A percentile compares a stretch with the other conserved stretches of the same genome.
These are phyloP conservation scores for Ellobium chinense DNA, from an alignment of 2,888 invertebrate genomes.

Conservation along the genomic window DNA sequence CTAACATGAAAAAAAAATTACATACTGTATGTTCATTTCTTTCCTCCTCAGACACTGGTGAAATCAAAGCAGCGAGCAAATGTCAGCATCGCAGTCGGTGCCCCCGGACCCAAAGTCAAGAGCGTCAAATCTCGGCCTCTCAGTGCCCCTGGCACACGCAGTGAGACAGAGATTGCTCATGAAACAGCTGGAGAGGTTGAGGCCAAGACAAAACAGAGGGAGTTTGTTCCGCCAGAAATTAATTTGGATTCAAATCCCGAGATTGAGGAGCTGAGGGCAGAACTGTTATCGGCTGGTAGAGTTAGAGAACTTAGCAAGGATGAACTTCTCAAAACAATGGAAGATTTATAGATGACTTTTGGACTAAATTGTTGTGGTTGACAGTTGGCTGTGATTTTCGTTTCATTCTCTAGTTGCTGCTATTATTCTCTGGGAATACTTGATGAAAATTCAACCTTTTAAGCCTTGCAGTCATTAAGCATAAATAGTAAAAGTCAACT, in stretches of 20 bases:
- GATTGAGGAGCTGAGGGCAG: conserved; percentile 58
- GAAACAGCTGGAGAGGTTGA: conserved; percentile 68
- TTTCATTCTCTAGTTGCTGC: no score
- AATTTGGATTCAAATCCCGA: conserved; percentile 58
- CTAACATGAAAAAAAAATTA: no score
- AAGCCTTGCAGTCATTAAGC: no score
- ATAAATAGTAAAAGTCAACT: no score
- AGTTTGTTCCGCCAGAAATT: conserved; percentile 56
- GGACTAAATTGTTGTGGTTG: neutral
- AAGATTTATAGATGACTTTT: neutral
- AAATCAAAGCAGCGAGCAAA: conserved; percentile 70
- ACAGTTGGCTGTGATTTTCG: neutral
- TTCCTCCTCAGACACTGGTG: conserved; percentile 64
- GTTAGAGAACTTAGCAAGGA: neutral
- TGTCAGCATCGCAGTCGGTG: conserved; percentile 62
- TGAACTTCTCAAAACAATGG: neutral
- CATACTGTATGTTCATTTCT: neutral
- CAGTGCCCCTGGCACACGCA: conserved; percentile 72
- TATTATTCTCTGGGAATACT: no score
- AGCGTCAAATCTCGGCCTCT: conserved; percentile 65
- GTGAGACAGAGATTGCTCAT: conserved; percentile 60
- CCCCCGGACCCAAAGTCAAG: conserved; percentile 48
- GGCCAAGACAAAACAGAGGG: conserved; percentile 51
- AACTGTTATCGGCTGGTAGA: conserved; percentile 47
- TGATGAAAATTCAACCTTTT: no score